These are phyloP conservation scores for Pristis pectinata DNA, from an alignment of 2,797 vertebrate species.

Conservation along the genomic window DNA sequence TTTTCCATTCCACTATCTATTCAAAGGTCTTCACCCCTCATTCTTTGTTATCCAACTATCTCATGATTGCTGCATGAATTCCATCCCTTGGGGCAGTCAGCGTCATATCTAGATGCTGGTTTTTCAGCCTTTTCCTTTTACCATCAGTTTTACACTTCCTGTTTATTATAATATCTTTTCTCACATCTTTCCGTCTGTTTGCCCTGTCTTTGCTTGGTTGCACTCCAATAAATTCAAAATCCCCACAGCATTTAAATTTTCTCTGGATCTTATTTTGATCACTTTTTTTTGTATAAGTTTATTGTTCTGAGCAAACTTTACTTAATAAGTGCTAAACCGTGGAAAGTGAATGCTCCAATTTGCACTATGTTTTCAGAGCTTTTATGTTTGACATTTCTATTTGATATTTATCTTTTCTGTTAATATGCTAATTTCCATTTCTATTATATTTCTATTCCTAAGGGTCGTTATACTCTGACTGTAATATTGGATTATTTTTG, in stretches of 20 bases:
- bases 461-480: not conserved
- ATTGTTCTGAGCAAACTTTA: not conserved
- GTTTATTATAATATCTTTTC: not conserved
- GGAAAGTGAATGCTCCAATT: conserved; percentile 11
- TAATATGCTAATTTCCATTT: not conserved
- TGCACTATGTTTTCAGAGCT: not conserved
- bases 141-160: not conserved
- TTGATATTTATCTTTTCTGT: not conserved
- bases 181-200: not conserved
- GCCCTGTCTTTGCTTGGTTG: not conserved
- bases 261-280: not conserved
- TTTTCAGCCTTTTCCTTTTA: not conserved
- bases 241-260: not conserved
- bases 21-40: not conserved
- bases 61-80: not conserved
- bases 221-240: not conserved
- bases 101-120: not conserved
- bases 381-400: not conserved
- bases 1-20: not conserved
- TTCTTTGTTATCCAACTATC: not conserved
- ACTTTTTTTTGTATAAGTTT: not conserved
- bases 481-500: not conserved
- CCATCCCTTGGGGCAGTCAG: not conserved
- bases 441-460: not conserved
- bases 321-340: not conserved